Evolutionary conservation across 1,140 invertebrate genomes (phyloP).

Genomic region (Drosophila yakuba): DNA sequence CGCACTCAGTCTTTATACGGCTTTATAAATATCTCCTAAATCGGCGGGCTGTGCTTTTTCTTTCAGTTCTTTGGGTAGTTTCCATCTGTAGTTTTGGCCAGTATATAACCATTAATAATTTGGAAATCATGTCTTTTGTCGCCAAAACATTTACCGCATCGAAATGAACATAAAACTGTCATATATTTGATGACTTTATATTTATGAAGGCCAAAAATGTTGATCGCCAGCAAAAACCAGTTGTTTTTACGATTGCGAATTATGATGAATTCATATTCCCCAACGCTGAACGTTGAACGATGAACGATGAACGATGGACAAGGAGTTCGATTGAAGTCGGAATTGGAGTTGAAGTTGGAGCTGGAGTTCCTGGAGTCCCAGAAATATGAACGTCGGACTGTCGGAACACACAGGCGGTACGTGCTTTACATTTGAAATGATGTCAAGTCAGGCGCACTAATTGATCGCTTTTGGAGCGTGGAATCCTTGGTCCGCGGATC

Average conservation of each 20-base stretch:
- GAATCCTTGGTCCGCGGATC: slow-evolving; percentile 50
- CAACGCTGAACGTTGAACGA: neutral
- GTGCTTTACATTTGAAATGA: slow-evolving; percentile 84
- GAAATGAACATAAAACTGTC: slow-evolving; percentile 81
- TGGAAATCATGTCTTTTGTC: slow-evolving; percentile 78
- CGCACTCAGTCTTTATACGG: slow-evolving; percentile 11
- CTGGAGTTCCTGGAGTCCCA: slow-evolving; percentile 14
- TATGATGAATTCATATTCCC: slow-evolving; percentile 77
- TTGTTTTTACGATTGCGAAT: slow-evolving; percentile 69
- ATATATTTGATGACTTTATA: slow-evolving; percentile 84
- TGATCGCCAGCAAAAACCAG: slow-evolving; percentile 64
- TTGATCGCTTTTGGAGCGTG: slow-evolving; percentile 78
- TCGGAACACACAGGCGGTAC: slow-evolving; percentile 81
- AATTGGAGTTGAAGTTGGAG: no score
- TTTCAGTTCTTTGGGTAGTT: no score
- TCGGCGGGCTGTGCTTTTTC: neutral
- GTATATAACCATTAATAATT: slow-evolving; percentile 79
- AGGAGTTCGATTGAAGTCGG: no score
- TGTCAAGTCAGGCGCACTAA: slow-evolving; percentile 76
- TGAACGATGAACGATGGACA: no score
- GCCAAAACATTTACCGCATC: slow-evolving; percentile 81
- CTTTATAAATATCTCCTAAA: slow-evolving; percentile 37
- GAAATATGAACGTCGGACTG: slow-evolving; percentile 59
- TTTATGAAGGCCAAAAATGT: slow-evolving; percentile 84
- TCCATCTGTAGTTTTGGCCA: slow-evolving; percentile 27